Base-by-base conservation (phyloP, 2,113 vertebrate species). In the Nymphicus hollandicus region DNA sequence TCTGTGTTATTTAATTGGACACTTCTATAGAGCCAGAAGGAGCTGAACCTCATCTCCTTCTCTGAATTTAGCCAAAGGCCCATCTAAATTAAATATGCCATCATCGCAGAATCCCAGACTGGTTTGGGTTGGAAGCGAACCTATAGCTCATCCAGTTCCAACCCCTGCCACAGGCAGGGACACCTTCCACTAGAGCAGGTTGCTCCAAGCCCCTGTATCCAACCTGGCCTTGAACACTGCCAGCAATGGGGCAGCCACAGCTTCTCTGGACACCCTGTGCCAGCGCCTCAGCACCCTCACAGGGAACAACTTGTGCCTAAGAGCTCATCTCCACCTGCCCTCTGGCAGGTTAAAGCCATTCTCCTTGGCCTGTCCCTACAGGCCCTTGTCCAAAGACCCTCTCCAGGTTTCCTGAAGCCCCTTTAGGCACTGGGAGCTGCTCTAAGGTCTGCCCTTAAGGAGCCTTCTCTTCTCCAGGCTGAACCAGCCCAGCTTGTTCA, bases 101-200 rank as follows among this genome's bases (percentile, higher is more conserved):
- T 41, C 25, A 2, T 24, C 20, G 35, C 33, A 58, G 33, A 58
- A 58, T 35, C 22, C 6, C 20, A n/a, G 13, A 23, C 56, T 58
- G 14, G 33, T 35, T n/a, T 58, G 56, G 2, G 3, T 24, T 58
- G 56, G 33, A 35, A 35, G 56, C 19, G 13, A 35, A 5, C 20
- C 3, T 23, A 9, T 35, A n/a, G 33, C 20, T 58, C 13, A 10
- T 23, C 20, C 20, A n/a, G 56, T 9, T 58, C 33, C 56, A 58
- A 23, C 6, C 33, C 56, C 56, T n/a, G 33, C 13, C 55, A 14
- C 1, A 0, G 9, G 20, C 20, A n/a, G 13, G 20, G 9, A 58
- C 33, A 23, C 6, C 33, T n/a, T 58, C 33, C 33, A 15, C 33
- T n/a, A 4, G 13, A 23, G 20, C 55, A 58, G 33, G 1, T n/a